These are phyloP conservation scores for Agonopterix arenella DNA, from an alignment of 2,888 invertebrate genomes.

Conservation along the genomic window DNA sequence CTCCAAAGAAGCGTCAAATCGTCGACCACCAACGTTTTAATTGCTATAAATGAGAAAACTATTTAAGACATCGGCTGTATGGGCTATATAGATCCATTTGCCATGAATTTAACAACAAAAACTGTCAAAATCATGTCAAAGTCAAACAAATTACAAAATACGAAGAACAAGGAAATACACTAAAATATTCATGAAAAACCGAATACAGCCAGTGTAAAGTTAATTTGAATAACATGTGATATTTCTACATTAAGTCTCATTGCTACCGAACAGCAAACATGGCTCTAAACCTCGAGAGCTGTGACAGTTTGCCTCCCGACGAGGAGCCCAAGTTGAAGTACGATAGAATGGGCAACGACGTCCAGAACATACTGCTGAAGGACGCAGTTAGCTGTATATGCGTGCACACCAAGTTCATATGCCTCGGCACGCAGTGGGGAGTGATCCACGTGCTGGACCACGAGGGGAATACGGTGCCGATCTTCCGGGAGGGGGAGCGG, in stretches of 20 bases:
- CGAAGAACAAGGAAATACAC: background rate
- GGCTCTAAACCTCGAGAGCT: conserved; percentile 62
- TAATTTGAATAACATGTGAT: conserved; percentile 7
- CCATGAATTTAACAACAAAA: too few relatives aligned
- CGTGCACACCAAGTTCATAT: conserved; percentile 96
- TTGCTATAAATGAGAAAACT: too few relatives aligned
- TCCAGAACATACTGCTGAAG: conserved; percentile 88
- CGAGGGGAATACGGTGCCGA: conserved; percentile 86
- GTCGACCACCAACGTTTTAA: too few relatives aligned
- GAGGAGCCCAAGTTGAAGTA: conserved; percentile 94
- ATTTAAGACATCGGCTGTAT: too few relatives aligned
- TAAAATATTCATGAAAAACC: background rate
- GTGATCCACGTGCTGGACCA: conserved; percentile 93
- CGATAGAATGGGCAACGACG: conserved; percentile 90
- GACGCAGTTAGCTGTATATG: conserved; percentile 93
- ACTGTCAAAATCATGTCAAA: background rate
- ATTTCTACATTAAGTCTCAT: background rate
- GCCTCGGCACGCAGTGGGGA: conserved; percentile 95
- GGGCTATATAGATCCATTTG: too few relatives aligned
- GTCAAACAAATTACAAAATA: background rate
- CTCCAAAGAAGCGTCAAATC: too few relatives aligned
- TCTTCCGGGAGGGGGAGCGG: conserved; percentile 77
- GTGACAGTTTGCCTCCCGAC: conserved; percentile 61
- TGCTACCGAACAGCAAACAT: conserved; percentile 25
- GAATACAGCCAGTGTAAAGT: background rate